Base-by-base conservation (phyloP, 2,888 invertebrate species). In the Trachelus tabidus region DNA sequence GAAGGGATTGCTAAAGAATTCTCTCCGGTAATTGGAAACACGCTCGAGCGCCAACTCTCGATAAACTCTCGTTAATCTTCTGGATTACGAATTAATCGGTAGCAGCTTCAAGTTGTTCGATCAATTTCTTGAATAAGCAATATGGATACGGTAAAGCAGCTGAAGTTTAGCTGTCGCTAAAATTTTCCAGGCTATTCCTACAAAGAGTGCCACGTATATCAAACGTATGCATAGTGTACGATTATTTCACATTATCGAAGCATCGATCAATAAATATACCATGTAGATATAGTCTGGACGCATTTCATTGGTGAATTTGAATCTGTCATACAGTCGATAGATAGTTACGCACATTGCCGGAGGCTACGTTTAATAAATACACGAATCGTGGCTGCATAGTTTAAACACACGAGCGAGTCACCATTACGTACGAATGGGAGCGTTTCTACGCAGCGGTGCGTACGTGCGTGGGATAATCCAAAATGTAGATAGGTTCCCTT, bases 361-460 rank as follows among this genome's bases (percentile, higher is more conserved):
- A 77, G 76, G 76, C 79, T 79, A 83, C 85, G 87, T 87, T 87
- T 87, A 87, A 87, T 87, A 87, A 87, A 87, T 87, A 87, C 87
- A 86, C 82, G 84, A 83, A 77, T 81, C 79, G 78, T 75, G 79
- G 79, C 78, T 81, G 86, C 81, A 83, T 81, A 85, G 87, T 85
- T 87, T 85, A 86, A 83, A 85, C 83, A 85, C 83, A 73, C 79
- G 81, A 82, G 73, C 81, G 83, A 81, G 81, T 83, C 78, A 81
- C 82, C 79, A 81, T 81, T 75, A 79, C 78, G 79, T 74, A 34
- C 71, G 31, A 31, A 80, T 78, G 80, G 76, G 79, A 75, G 78
- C 75, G 34, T 33, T 77, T 77, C 77, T 68, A 76, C 76, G 80
- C 80, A 80, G 69, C 76, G 78, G 75, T 79, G 77, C 73, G 69